Base-by-base conservation (phyloP, 2,797 vertebrate genomes). In the Schizopygopsis malacanthus region DNA sequence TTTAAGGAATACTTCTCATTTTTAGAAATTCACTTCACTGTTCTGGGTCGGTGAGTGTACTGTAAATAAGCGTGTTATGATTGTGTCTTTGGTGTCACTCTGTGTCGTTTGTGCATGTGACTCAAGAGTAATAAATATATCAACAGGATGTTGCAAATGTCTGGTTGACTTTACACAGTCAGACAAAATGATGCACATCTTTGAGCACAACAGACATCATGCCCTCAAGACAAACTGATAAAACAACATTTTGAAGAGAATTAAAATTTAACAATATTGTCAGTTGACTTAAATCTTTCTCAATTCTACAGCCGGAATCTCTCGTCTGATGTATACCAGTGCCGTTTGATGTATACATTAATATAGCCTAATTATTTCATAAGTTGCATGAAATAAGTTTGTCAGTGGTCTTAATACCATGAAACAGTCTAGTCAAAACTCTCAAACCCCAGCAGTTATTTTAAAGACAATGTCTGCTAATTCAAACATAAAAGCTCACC, bases 91-190 rank as follows among this genome's bases (percentile, higher is more conserved):
- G 39, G 28, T 25, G 22, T 59, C 12, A 15, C 2, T 11, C 10
- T 39, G 11, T 59, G 45, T 47, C 13, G 7, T 41, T 50, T 77
- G 28, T 67, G 47, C 15, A 28, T 79, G 45, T 70, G 52, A 71
- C 18, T 39, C 45, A 39, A 20, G 65, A 81, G 50, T n/a, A 82
- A 73, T 41, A 82, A 82, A 72, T 43, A 83, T 22, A 67, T 50
- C 43, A 56, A 82, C 37, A 72, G 52, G 22, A 72, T 20, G 20
- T 22, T 47, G n/a, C 39, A 47, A 50, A 2, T 20, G 43, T 63
- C 39, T 25, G 25, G 12, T 10, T 83, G 56, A 63, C 1, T 0
- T 25, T 63, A 50, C n/a, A 20, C 25, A 72, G 80, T 45, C 72
- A 67, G 28, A 63, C 61, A 77, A 33, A 83, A 65, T 78, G 15